Evolutionary conservation across 2,797 vertebrate genomes (phyloP).

Genomic region (Scarus forsteni): DNA sequence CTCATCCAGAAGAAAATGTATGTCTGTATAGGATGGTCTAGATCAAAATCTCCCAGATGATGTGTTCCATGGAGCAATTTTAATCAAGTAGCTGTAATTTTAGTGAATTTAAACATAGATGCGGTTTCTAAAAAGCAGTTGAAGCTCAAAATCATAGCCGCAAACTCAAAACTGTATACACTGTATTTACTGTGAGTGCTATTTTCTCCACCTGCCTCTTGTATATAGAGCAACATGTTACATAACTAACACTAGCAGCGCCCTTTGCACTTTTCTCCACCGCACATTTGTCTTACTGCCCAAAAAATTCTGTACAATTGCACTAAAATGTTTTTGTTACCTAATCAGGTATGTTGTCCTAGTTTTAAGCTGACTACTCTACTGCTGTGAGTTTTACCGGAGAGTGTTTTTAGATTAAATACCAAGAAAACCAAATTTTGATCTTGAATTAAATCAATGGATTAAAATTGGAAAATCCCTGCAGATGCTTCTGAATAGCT

Average conservation of each 20-base stretch:
- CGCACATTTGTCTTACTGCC: background rate
- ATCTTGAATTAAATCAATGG: no score
- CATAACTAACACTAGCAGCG: background rate
- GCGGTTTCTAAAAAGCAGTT: background rate
- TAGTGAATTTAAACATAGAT: no score
- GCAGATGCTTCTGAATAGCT: no score
- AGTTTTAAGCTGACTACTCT: background rate
- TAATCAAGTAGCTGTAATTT: no score
- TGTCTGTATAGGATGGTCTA: no score
- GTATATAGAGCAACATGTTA: background rate
- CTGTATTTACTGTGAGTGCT: conserved; percentile 4
- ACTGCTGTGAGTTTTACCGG: background rate
- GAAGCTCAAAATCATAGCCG: background rate
- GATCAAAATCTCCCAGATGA: no score
- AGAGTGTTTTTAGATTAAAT: background rate
- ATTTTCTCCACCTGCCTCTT: background rate
- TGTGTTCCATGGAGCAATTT: no score
- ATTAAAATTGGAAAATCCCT: no score
- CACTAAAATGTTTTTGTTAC: background rate
- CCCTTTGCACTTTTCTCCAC: background rate
- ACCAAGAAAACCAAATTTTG: no score
- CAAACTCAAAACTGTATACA: background rate
- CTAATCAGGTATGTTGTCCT: conserved; percentile 1
- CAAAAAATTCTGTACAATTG: background rate
- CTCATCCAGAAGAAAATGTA: no score